phyloP scores from a whole-genome alignment of 2,888 invertebrate species.

The Acanthopleura granulata region DNA sequence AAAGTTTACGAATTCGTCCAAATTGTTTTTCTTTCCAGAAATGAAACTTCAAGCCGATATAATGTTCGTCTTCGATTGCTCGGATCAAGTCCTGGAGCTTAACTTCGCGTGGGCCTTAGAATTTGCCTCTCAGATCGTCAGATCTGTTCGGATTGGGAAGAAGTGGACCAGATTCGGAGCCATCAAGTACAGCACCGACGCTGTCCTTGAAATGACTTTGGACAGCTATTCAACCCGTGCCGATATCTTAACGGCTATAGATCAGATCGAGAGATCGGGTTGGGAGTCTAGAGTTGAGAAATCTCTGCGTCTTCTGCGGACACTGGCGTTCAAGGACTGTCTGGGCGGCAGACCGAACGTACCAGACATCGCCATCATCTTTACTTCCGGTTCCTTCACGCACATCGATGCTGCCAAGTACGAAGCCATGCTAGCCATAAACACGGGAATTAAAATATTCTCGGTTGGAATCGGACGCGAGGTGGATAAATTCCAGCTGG shows the following conservation, averaged over 20 bases:
- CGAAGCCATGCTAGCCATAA: background rate
- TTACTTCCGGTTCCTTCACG: background rate
- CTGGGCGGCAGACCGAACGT: background rate
- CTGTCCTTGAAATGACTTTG: background rate
- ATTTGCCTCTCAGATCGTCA: slow-evolving; percentile 1
- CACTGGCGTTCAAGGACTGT: slow-evolving; percentile 12
- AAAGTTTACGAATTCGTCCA: too few species aligned
- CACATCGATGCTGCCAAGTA: slow-evolving; percentile 5
- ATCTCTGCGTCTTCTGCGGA: background rate
- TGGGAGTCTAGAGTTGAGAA: slow-evolving; percentile 8
- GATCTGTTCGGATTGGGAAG: background rate
- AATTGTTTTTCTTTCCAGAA: background rate
- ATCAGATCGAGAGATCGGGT: background rate
- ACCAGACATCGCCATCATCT: slow-evolving; percentile 5
- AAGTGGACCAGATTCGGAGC: slow-evolving; percentile 11
- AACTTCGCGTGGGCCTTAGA: background rate
- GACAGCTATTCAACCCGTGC: background rate
- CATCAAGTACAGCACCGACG: slow-evolving; percentile 3
- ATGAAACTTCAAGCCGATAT: background rate
- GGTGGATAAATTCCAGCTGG: slow-evolving; percentile 12
- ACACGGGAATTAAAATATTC: background rate
- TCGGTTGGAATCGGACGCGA: background rate
- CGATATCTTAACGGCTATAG: background rate
- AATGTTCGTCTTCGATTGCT: slow-evolving; percentile 3
- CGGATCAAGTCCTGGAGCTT: background rate